A percentile compares a stretch with the other conserved stretches of the same genome.
phyloP scores from a whole-genome alignment of 2,113 vertebrate species.

The Chamaetylas fuelleborni region DNA sequence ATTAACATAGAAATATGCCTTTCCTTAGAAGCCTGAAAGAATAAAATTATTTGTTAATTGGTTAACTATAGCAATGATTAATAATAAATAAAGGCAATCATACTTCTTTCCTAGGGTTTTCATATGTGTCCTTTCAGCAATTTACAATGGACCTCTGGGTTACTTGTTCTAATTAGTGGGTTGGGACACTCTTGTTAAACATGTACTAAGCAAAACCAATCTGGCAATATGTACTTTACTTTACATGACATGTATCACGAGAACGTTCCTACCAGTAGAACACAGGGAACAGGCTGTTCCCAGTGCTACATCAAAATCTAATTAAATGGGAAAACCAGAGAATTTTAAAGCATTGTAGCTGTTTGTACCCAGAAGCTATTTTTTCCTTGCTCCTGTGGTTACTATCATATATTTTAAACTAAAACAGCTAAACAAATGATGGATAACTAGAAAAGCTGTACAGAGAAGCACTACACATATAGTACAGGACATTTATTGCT shows the following conservation, averaged over 20 bases:
- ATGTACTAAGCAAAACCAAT: background rate
- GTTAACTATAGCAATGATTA: constrained; percentile 30
- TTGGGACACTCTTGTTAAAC: constrained; percentile 1
- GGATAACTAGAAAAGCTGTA: background rate
- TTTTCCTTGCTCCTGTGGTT: background rate
- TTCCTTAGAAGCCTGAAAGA: constrained; percentile 17
- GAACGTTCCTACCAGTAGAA: background rate
- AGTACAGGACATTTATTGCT: background rate
- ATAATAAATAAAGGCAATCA: constrained; percentile 53
- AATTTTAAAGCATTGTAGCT: background rate
- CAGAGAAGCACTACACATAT: fast-evolving
- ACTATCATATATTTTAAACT: background rate
- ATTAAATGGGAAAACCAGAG: background rate
- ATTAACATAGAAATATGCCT: constrained; percentile 2
- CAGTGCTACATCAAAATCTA: background rate
- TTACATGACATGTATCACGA: background rate
- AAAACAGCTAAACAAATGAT: background rate
- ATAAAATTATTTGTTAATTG: constrained; percentile 47
- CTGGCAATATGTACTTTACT: background rate
- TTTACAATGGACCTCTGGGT: constrained; percentile 29
- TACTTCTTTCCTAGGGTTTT: constrained; percentile 21
- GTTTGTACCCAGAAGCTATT: background rate
- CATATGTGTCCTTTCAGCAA: background rate
- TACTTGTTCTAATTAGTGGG: constrained; percentile 15
- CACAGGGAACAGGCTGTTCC: background rate